phyloP scores from a whole-genome alignment of 2,888 invertebrate species.

The Andrena bicolor region DNA sequence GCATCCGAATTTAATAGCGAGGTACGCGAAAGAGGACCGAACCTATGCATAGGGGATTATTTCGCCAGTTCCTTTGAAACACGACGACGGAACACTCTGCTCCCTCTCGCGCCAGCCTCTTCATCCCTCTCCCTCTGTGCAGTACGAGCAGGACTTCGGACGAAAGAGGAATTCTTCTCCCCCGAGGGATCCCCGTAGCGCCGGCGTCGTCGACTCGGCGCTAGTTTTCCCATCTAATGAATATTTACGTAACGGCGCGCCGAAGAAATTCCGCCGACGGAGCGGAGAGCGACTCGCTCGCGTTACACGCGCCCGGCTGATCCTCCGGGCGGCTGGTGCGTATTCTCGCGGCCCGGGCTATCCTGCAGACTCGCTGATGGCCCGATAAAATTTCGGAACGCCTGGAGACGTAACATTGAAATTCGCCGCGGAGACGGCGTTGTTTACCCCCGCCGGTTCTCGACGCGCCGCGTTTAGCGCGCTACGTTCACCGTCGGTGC shows the following conservation, averaged over 20 bases:
- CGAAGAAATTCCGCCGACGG: slow-evolving; percentile 57
- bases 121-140: slow-evolving; percentile 26
- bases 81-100: slow-evolving; percentile 46
- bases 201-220: slow-evolving; percentile 54
- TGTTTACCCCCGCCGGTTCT: slow-evolving; percentile 31
- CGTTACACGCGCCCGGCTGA: slow-evolving; percentile 17
- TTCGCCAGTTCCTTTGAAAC: slow-evolving; percentile 65
- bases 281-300: neutral
- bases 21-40: slow-evolving; percentile 48
- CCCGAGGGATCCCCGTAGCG: slow-evolving; percentile 44
- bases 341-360: neutral
- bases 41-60: slow-evolving; percentile 75
- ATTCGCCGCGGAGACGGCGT: slow-evolving; percentile 17
- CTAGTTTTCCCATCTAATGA: slow-evolving; percentile 66
- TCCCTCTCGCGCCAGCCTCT: neutral
- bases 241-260: slow-evolving; percentile 67
- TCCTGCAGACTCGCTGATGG: neutral
- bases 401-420: neutral
- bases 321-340: neutral
- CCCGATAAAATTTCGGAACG: slow-evolving; percentile 19
- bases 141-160: slow-evolving; percentile 39
- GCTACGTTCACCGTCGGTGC: slow-evolving; percentile 27
- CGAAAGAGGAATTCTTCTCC: slow-evolving; percentile 54
- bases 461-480: slow-evolving; percentile 46
- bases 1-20: slow-evolving; percentile 71